A percentile compares a stretch with the other conserved stretches of the same genome.
Conservation (phyloP, 2,888 invertebrate species). For the Conus canariensis region DNA sequence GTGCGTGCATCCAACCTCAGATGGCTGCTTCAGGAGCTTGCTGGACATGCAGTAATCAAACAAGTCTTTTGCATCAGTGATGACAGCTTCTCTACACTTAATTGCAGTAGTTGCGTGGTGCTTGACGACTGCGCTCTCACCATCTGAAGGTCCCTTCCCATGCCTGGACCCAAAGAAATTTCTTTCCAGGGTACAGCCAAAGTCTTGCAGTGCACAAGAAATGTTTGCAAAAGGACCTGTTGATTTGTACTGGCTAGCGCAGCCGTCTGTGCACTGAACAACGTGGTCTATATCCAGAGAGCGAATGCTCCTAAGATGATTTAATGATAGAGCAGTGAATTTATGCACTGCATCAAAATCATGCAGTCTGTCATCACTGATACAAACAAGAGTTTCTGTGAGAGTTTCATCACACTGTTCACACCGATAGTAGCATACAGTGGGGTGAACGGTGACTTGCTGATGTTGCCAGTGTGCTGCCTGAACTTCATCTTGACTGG, state of each 20-base stretch:
- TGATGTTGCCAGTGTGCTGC: constrained; percentile 30
- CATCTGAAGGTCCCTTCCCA: constrained; percentile 18
- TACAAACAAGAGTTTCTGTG: background rate
- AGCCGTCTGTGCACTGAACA: constrained; percentile 24
- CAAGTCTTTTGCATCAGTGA: background rate
- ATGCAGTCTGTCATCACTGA: background rate
- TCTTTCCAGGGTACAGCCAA: background rate
- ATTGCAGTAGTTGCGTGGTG: too few relatives aligned
- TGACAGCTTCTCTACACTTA: background rate
- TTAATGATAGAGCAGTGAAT: background rate
- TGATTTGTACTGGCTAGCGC: background rate
- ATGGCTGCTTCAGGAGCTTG: background rate
- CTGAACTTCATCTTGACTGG: constrained; percentile 32
- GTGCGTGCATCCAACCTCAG: background rate
- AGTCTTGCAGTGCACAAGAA: background rate
- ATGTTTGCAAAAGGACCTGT: constrained; percentile 23
- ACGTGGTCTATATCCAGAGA: background rate
- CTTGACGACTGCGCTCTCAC: constrained; percentile 8
- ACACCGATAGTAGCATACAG: background rate
- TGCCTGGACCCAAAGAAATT: too few relatives aligned
- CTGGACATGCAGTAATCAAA: background rate
- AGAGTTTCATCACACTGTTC: background rate
- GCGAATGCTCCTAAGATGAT: background rate
- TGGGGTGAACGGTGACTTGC: constrained; percentile 35
- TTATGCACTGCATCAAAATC: background rate